A percentile compares a stretch with the other conserved stretches of the same genome.
These are phyloP conservation scores for Haliaeetus leucogaster DNA, from an alignment of 2,113 vertebrate species.

Conservation along the genomic window DNA sequence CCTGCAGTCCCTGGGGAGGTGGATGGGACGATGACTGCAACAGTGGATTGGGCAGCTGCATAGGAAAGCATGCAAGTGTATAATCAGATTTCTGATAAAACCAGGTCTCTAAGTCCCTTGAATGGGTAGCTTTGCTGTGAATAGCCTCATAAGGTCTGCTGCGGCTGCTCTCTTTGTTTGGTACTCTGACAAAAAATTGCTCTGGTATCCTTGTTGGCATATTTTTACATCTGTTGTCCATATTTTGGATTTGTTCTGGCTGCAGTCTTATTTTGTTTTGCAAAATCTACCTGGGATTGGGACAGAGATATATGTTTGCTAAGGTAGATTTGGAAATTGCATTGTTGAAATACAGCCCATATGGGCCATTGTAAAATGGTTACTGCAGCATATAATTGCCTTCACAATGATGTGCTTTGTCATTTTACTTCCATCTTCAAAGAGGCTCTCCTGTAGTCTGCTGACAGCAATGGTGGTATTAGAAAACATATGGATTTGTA, in stretches of 20 bases:
- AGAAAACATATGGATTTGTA: slow-evolving; percentile 70
- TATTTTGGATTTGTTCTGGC: slow-evolving; percentile 59
- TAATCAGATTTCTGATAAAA: slow-evolving; percentile 56
- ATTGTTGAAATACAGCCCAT: slow-evolving; percentile 76
- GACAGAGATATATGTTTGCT: slow-evolving; percentile 72
- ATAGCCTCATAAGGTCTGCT: slow-evolving; percentile 4
- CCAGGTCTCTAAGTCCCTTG: slow-evolving; percentile 33
- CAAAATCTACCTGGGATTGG: slow-evolving; percentile 67
- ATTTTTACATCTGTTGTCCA: slow-evolving; percentile 61
- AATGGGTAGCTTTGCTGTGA: slow-evolving; percentile 31
- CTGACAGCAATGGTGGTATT: slow-evolving; percentile 66
- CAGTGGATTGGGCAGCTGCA: background rate
- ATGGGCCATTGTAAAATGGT: slow-evolving; percentile 72
- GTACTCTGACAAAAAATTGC: background rate
- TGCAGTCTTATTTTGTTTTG: slow-evolving; percentile 53
- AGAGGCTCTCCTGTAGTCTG: slow-evolving; percentile 70
- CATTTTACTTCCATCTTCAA: slow-evolving; percentile 72
- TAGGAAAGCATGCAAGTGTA: slow-evolving; percentile 17
- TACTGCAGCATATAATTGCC: slow-evolving; percentile 78
- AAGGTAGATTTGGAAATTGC: slow-evolving; percentile 78
- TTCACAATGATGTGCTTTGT: slow-evolving; percentile 77
- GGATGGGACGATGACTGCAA: background rate
- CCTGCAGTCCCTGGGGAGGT: background rate
- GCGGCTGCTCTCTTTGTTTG: slow-evolving; percentile 29
- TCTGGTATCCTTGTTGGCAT: slow-evolving; percentile 27